Conservation (phyloP, 2,888 invertebrate genomes). For the Aelia acuminata region DNA sequence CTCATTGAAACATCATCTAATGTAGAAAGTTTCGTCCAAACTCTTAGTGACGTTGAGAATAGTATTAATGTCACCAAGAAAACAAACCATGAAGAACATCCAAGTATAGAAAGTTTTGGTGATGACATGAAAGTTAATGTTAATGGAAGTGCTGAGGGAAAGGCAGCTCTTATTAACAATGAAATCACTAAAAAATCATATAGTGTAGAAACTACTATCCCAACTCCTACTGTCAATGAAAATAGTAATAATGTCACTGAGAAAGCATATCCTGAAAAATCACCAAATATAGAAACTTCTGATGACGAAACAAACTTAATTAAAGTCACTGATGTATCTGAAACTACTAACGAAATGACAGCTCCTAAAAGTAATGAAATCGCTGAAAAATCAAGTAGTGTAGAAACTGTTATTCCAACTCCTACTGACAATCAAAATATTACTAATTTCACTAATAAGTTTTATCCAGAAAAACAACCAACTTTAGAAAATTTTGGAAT, state of each 20-base stretch:
- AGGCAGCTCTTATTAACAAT: not conserved
- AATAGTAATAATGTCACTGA: too few species aligned
- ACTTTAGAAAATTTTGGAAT: not conserved
- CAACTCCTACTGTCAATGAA: not conserved
- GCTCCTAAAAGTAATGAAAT: too few species aligned
- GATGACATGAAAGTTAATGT: not conserved
- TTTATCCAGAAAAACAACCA: not conserved
- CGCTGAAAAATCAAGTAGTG: not conserved
- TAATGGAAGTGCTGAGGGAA: not conserved
- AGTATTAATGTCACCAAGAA: not conserved
- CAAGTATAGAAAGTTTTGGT: not conserved
- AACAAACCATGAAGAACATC: not conserved
- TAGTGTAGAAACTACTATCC: not conserved
- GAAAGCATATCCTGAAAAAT: too few species aligned
- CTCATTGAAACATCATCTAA: too few species aligned
- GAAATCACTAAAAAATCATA: too few species aligned
- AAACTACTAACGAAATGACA: not conserved
- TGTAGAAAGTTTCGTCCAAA: too few species aligned
- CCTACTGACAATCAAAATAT: not conserved
- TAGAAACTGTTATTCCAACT: not conserved
- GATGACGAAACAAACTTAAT: not conserved
- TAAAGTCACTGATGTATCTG: not conserved
- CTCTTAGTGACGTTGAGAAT: not conserved
- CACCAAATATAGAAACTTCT: too few species aligned
- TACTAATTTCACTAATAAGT: too few species aligned